phyloP scores from a whole-genome alignment of 2,888 invertebrate genomes.

The Sturmia bella region DNA sequence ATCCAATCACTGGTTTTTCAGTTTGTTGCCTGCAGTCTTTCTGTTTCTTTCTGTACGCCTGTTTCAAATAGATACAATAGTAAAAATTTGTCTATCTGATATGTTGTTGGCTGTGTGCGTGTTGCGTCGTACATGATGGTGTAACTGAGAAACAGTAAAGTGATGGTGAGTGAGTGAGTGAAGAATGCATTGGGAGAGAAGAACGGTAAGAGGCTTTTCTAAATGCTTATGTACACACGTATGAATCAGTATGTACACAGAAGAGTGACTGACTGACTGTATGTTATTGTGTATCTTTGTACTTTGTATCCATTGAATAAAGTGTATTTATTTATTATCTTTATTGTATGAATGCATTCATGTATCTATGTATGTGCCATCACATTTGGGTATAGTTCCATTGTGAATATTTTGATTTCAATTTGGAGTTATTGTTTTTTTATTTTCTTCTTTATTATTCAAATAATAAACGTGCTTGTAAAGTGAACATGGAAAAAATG shows the following conservation, averaged over 20 bases:
- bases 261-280: not conserved
- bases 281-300: conserved; percentile 15
- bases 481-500: conserved; percentile 38
- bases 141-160: not conserved
- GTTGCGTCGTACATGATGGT: too few species aligned
- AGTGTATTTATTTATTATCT: conserved; percentile 9
- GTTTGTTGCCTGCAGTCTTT: conserved; percentile 53
- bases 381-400: conserved; percentile 37
- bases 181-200: not conserved
- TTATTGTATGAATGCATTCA: conserved; percentile 8
- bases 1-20: conserved; percentile 25
- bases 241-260: not conserved
- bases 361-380: not conserved
- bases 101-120: not conserved
- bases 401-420: conserved; percentile 50
- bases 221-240: not conserved
- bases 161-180: not conserved
- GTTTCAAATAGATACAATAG: conserved; percentile 81
- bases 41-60: conserved; percentile 78
- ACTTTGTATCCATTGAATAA: conserved; percentile 16
- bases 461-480: conserved; percentile 40
- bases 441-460: conserved; percentile 24
- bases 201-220: not conserved
- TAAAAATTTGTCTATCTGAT: conserved; percentile 75
- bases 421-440: conserved; percentile 34